Conservation (phyloP, 92 coral and sea anemone species). For the Parazoanthus darwini region DNA sequence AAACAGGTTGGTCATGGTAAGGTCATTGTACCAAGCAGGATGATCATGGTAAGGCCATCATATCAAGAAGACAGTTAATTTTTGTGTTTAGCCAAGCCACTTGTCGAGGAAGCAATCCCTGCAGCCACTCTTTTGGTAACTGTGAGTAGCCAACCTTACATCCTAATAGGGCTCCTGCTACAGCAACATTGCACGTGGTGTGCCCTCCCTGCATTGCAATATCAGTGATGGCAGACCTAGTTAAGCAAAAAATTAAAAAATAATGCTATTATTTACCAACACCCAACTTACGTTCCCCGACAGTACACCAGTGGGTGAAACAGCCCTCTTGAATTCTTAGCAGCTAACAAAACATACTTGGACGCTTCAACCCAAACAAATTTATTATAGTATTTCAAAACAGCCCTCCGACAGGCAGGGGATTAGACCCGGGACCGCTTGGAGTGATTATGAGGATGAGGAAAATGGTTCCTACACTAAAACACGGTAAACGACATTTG, state of each 20-base stretch:
- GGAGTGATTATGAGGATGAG: too few relatives aligned
- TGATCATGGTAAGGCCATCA: too few relatives aligned
- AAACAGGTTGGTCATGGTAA: conserved; percentile 64
- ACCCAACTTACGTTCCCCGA: too few relatives aligned
- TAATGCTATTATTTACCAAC: not conserved
- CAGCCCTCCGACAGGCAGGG: too few relatives aligned
- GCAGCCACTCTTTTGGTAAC: conserved; percentile 89
- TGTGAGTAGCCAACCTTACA: conserved; percentile 84
- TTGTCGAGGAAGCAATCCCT: conserved; percentile 81
- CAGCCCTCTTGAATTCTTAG: too few relatives aligned
- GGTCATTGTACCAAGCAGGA: conserved; percentile 83
- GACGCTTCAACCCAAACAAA: too few relatives aligned
- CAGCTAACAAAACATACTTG: too few relatives aligned
- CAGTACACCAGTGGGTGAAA: too few relatives aligned
- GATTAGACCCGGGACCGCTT: too few relatives aligned
- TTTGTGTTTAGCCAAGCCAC: conserved; percentile 84
- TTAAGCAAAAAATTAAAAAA: not conserved
- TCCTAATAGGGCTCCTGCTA: conserved; percentile 90
- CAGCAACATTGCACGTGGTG: conserved; percentile 86
- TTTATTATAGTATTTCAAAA: too few relatives aligned
- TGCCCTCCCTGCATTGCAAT: conserved; percentile 94
- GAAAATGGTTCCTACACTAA: too few relatives aligned
- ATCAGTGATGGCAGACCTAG: conserved; percentile 81
- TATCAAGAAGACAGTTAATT: conserved; percentile 55
- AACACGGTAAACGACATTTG: too few relatives aligned